phyloP scores from a whole-genome alignment of 2,888 invertebrate genomes.

The Orthosia cruda region DNA sequence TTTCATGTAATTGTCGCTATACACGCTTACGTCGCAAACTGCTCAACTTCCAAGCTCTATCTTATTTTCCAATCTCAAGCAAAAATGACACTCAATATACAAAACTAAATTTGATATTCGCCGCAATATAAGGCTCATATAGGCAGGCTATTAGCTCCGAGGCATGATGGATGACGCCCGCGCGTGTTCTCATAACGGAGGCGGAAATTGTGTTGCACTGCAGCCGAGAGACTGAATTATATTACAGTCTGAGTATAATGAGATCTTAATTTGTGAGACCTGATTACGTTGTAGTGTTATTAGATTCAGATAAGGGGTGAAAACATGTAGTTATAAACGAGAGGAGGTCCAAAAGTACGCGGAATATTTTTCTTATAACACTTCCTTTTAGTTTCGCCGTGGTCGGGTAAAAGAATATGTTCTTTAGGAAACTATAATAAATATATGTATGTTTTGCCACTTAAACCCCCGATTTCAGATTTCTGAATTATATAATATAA shows the following conservation, averaged over 20 bases:
- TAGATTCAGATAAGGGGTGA: background rate
- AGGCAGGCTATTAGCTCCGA: slow-evolving; percentile 50
- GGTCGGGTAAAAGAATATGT: no score
- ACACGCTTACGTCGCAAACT: no score
- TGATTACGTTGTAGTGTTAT: background rate
- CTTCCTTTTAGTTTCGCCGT: no score
- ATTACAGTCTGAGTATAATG: slow-evolving; percentile 37
- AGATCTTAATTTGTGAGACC: slow-evolving; percentile 14
- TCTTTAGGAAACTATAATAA: no score
- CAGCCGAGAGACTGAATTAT: slow-evolving; percentile 25
- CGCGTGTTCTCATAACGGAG: slow-evolving; percentile 36
- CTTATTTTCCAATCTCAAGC: background rate
- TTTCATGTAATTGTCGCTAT: no score
- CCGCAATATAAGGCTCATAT: slow-evolving; percentile 29
- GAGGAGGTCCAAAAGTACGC: no score
- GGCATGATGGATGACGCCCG: slow-evolving; percentile 61
- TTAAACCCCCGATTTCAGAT: no score
- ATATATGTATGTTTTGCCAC: no score
- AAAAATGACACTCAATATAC: slow-evolving; percentile 42
- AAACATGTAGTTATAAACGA: background rate
- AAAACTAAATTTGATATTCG: slow-evolving; percentile 53
- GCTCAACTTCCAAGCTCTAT: background rate
- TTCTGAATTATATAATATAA: no score
- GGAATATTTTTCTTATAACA: no score
- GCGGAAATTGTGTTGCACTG: slow-evolving; percentile 60